Evolutionary conservation across 2,888 invertebrate genomes (phyloP), one percentile per base, ranked within the genome.

Genomic region (Barypeithes pellucidus): DNA sequence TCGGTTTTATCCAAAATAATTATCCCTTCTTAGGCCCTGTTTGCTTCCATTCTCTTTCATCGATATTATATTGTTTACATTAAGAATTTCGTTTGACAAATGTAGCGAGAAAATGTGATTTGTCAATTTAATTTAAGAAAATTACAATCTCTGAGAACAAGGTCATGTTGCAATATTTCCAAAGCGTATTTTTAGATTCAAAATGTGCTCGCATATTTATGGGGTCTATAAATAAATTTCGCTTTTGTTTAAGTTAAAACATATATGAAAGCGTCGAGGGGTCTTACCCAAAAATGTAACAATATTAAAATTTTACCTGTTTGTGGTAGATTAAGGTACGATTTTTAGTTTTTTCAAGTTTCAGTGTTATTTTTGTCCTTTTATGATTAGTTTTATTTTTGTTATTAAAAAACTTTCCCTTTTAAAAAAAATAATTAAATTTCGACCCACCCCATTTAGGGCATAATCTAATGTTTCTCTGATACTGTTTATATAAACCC

Each of bases 151-250:
- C 11, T 20, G 20, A 9, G 47, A 16, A 18, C 47, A 47, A 47
- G 47, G 52, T 52, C 29, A 24, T 7, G 52, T 14, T 29, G 24
- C 29, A 52, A 52, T 14, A 52, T 29, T 29, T 50, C 29, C 14
- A 29, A 8, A 29, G 12, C 7, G 2, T 52, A 52, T 52, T 52
- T 52, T 52, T 52, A 52, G 29, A n/a, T 14, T 29, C 8, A 29
- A 29, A 52, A 29, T 52, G 29, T 29, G 52, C 18, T 47, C 1
- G 47, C 20, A 47, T 20, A 47, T 47, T 47, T 47, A 47, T 47
- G 47, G 47, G 47, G 20, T 47, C 47, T 47, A 47, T 47, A 47
- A 47, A 47, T 47, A 47, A 47, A 18, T 47, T 47, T 47, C 11
- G 20, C 20, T 20, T 47, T 18, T 45, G 43, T 45, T 45, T 45